Conservation (phyloP, 1,140 invertebrate species). For the Zophobas morio region DNA sequence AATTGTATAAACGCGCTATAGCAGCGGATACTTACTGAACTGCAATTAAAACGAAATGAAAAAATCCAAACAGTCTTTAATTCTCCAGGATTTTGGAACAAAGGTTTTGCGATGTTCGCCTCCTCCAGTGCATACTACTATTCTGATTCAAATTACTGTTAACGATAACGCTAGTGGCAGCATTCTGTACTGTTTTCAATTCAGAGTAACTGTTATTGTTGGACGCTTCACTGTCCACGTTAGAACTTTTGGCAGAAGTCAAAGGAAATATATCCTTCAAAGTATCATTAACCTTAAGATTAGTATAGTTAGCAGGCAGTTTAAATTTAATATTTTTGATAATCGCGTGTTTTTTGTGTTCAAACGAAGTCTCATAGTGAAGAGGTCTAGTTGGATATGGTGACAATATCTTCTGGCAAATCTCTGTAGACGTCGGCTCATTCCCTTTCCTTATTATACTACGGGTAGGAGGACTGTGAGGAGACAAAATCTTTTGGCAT, state of each 20-base stretch:
- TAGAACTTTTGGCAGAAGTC: constrained; percentile 28
- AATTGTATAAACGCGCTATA: neutral
- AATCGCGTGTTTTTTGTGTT: constrained; percentile 62
- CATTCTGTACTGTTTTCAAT: constrained; percentile 47
- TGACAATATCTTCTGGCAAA: constrained; percentile 58
- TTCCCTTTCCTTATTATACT: constrained; percentile 49
- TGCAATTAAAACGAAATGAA: neutral
- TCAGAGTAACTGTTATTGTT: constrained; percentile 50
- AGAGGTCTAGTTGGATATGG: constrained; percentile 49
- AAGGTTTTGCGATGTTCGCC: constrained; percentile 60
- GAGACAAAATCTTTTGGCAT: constrained; percentile 59
- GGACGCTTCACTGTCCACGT: neutral
- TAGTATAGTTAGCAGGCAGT: constrained; percentile 63
- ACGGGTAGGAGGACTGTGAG: constrained; percentile 35
- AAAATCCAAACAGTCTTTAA: constrained; percentile 32
- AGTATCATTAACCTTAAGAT: constrained; percentile 53
- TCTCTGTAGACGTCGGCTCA: constrained; percentile 54
- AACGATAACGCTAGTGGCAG: constrained; percentile 61
- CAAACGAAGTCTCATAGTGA: constrained; percentile 65
- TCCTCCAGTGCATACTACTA: constrained; percentile 61
- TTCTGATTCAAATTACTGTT: constrained; percentile 55
- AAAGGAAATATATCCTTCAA: constrained; percentile 29
- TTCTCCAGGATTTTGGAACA: constrained; percentile 23
- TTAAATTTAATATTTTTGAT: constrained; percentile 68
- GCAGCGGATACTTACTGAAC: neutral